phyloP scores from a whole-genome alignment of 1,140 invertebrate genomes.

The Ceratina australensis region DNA sequence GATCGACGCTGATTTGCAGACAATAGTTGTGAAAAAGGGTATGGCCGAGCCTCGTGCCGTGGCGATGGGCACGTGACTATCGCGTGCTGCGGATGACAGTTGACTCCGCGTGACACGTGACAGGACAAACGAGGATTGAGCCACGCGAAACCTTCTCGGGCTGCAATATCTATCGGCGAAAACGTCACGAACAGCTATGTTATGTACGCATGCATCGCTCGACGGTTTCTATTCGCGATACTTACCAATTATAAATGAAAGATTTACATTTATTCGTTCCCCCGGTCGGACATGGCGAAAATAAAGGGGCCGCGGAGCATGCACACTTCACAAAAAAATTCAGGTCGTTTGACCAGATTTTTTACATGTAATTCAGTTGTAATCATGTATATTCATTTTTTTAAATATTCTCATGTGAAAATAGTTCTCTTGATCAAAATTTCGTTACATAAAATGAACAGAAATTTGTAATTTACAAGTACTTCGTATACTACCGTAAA shows the following conservation, averaged over 20 bases:
- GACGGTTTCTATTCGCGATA: slow-evolving; percentile 2
- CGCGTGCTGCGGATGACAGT: slow-evolving; percentile 65
- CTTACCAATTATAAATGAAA: neutral
- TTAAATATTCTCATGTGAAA: too few relatives aligned
- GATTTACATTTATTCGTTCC: slow-evolving; percentile 6
- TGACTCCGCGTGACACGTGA: slow-evolving; percentile 63
- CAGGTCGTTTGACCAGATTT: too few relatives aligned
- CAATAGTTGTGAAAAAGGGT: slow-evolving; percentile 65
- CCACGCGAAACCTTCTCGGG: slow-evolving; percentile 1
- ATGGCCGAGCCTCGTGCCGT: slow-evolving; percentile 45
- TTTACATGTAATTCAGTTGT: too few relatives aligned
- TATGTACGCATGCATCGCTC: neutral
- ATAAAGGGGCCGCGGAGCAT: neutral
- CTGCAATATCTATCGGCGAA: slow-evolving; percentile 27
- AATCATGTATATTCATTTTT: too few relatives aligned
- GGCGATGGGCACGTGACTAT: slow-evolving; percentile 64
- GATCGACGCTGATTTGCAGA: slow-evolving; percentile 65
- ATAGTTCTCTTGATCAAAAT: too few relatives aligned
- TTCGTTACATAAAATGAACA: too few relatives aligned
- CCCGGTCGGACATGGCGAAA: neutral
- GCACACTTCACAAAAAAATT: too few relatives aligned
- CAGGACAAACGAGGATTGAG: slow-evolving; percentile 60
- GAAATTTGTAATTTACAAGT: too few relatives aligned
- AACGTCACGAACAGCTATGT: slow-evolving; percentile 34
- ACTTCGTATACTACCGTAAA: too few relatives aligned